Evolutionary conservation across 2,113 vertebrate species (phyloP), one percentile per base, ranked within the genome.

Genomic region (Bolborhynchus lineola): DNA sequence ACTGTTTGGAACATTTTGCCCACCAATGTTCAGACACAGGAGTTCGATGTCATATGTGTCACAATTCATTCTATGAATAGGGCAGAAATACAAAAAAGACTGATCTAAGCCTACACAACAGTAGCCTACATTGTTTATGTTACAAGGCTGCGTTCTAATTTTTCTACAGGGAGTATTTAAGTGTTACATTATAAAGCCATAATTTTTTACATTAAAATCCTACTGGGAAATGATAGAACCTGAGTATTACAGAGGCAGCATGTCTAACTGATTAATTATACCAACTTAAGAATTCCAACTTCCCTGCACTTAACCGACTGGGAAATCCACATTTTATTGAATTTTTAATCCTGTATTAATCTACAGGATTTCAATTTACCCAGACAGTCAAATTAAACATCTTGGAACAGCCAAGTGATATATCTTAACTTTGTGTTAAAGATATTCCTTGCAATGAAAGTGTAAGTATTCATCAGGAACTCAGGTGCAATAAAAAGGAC

Each of bases 291-390:
- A 95, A 97, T 97, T 97, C 95, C 37, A 94, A 95, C 92, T 96
- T 92, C 82, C 49, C 68, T 86, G 84, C 64, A 93, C 94, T 92
- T 96, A 97, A 96, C 68, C 1, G 1, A 68, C 39, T 82, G 88
- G 87, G 88, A 95, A 95, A 97, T 76, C 33, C 57, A 88, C n/a
- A 81, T 90, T 97, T 90, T 67, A 49, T 55, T 97, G 33, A 89
- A 94, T 94, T 97, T 97, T 91, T 97, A 97, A 91, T 95, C 69
- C n/a, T 93, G 60, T 68, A 94, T 94, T 96, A 96, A 93, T 95
- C 69, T 88, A 79, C 46, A 79, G 35, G 65, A 93, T 68, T 96
- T 97, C 92, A 88, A 74, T 79, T 79, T 72, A 95, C 13, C 33
- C 65, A 92, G 69, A 91, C 68, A 90, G 52, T 74, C 63, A 97